Conservation (phyloP, 2,888 invertebrate genomes). For the Heliconius erato region DNA sequence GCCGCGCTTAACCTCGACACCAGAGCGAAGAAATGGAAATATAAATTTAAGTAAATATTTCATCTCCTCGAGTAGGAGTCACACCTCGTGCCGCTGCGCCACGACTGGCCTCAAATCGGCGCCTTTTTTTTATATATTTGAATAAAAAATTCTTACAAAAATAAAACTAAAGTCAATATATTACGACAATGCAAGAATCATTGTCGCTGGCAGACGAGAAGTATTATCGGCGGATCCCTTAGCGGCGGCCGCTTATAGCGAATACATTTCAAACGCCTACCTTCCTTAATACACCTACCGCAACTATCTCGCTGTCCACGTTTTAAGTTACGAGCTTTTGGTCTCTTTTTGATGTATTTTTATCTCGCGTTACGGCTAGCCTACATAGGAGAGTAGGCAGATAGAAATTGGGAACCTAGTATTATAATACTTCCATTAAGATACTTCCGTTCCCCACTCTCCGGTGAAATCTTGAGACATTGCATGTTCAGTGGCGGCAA, state of each 20-base stretch:
- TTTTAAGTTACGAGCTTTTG: conserved; percentile 35
- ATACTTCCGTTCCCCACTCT: not conserved
- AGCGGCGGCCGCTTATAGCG: conserved; percentile 41
- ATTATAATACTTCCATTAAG: not conserved
- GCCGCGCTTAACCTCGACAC: no score
- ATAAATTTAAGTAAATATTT: no score
- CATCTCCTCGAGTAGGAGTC: no score
- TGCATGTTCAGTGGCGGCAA: no score
- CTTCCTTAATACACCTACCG: conserved; percentile 68
- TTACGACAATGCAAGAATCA: conserved; percentile 11
- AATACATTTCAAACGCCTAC: conserved; percentile 66
- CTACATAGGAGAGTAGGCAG: no score
- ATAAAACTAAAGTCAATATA: conserved; percentile 2
- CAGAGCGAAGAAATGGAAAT: no score
- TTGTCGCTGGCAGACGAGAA: conserved; percentile 13
- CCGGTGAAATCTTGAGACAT: not conserved
- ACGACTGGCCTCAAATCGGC: no score
- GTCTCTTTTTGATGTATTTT: not conserved
- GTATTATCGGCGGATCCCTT: conserved; percentile 46
- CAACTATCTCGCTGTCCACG: conserved; percentile 38
- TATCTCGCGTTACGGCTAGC: not conserved
- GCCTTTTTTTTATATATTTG: not conserved
- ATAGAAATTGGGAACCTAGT: not conserved
- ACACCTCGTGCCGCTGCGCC: no score
- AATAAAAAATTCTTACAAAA: not conserved